phyloP scores from a whole-genome alignment of 2,113 vertebrate species.

The Sus scrofa region DNA sequence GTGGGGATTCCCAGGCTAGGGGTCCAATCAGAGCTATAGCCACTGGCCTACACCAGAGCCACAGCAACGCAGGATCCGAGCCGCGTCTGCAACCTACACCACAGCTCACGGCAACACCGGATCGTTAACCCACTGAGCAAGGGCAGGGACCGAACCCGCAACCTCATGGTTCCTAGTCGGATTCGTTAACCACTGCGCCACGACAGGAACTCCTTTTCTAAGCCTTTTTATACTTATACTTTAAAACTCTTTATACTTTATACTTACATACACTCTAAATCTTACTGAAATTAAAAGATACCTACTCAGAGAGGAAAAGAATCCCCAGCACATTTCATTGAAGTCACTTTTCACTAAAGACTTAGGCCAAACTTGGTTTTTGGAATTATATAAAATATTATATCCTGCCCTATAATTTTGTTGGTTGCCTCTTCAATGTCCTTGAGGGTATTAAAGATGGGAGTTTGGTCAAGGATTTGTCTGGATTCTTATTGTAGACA shows the following conservation, averaged over 20 bases:
- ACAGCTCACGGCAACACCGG: too few relatives aligned
- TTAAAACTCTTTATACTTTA: background rate
- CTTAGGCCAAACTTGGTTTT: background rate
- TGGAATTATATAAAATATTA: background rate
- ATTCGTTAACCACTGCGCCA: too few relatives aligned
- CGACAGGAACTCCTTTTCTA: too few relatives aligned
- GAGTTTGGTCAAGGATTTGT: background rate
- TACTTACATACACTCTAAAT: background rate
- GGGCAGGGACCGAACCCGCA: too few relatives aligned
- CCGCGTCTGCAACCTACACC: too few relatives aligned
- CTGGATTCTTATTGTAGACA: background rate
- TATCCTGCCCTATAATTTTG: background rate
- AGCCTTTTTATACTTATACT: background rate
- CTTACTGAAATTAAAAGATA: background rate
- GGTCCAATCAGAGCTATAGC: too few relatives aligned
- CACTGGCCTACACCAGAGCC: too few relatives aligned
- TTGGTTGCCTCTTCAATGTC: background rate
- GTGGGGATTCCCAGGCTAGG: too few relatives aligned
- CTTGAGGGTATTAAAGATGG: background rate
- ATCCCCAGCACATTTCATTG: background rate
- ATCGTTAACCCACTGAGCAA: too few relatives aligned
- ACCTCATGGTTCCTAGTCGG: too few relatives aligned
- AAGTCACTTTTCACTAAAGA: background rate
- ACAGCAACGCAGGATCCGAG: too few relatives aligned
- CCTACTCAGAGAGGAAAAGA: background rate